A percentile compares a stretch with the other conserved stretches of the same genome.
Evolutionary conservation across 2,113 vertebrate genomes (phyloP).

Genomic region (Guaruba guarouba): DNA sequence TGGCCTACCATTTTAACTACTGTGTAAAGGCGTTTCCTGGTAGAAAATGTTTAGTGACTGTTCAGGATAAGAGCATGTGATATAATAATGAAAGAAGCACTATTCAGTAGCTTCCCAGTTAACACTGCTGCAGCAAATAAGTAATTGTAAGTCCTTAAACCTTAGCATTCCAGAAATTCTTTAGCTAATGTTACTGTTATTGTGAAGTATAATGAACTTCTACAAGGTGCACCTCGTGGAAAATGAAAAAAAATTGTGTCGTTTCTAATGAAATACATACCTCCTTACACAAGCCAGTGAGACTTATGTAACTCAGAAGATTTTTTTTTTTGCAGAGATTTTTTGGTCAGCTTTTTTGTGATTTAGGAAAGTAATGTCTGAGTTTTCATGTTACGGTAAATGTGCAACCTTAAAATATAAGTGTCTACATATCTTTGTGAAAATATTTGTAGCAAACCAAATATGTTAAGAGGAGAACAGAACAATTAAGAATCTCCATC

Average conservation of each 20-base stretch:
- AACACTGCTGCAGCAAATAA: background rate
- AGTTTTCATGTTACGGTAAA: background rate
- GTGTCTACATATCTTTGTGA: background rate
- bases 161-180: background rate
- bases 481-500: background rate
- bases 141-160: background rate
- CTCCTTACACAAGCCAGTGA: background rate
- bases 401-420: background rate
- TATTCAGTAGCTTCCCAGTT: background rate
- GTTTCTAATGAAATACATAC: background rate
- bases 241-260: background rate
- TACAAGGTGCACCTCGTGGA: background rate
- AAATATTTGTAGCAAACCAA: background rate
- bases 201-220: background rate
- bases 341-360: background rate
- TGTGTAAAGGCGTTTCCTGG: background rate
- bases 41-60: background rate
- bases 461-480: background rate
- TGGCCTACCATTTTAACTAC: background rate
- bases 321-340: background rate
- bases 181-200: background rate
- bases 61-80: background rate
- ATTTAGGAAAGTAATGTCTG: background rate
- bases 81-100: background rate
- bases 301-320: background rate